phyloP scores from a whole-genome alignment of 2,888 invertebrate genomes.

The Drosophila stalkeri region DNA sequence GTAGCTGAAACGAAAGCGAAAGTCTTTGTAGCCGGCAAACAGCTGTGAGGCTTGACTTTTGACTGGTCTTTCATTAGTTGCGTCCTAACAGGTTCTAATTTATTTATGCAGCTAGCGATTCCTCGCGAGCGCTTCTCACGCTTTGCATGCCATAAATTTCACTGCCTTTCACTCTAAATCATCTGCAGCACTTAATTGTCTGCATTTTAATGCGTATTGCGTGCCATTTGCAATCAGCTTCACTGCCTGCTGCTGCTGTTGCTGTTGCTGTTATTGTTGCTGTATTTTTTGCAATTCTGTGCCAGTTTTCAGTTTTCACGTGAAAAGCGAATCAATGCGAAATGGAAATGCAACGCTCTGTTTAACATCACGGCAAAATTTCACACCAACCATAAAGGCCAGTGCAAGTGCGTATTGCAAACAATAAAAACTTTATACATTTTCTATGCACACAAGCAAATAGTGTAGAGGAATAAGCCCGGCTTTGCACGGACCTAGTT shows the following conservation, averaged over 20 bases:
- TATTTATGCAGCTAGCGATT: constrained; percentile 9
- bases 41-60: constrained; percentile 15
- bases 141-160: constrained; percentile 78
- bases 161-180: constrained; percentile 79
- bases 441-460: not conserved
- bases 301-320: constrained; percentile 56
- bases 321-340: constrained; percentile 48
- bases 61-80: not conserved
- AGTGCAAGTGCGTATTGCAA: constrained; percentile 35
- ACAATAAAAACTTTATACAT: constrained; percentile 1
- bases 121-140: constrained; percentile 59
- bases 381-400: constrained; percentile 53
- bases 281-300: constrained; percentile 61
- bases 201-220: constrained; percentile 79
- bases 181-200: constrained; percentile 70
- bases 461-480: not conserved
- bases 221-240: constrained; percentile 63
- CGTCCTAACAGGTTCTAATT: constrained; percentile 6
- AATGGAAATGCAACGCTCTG: constrained; percentile 74
- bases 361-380: constrained; percentile 63
- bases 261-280: constrained; percentile 9
- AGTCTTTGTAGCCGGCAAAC: constrained; percentile 44
- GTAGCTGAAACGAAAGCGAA: constrained; percentile 58
- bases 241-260: not conserved
- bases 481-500: not conserved